Evolutionary conservation across 2,888 invertebrate genomes (phyloP), one percentile per base, ranked within the genome.

Genomic region (Timandra comae): DNA sequence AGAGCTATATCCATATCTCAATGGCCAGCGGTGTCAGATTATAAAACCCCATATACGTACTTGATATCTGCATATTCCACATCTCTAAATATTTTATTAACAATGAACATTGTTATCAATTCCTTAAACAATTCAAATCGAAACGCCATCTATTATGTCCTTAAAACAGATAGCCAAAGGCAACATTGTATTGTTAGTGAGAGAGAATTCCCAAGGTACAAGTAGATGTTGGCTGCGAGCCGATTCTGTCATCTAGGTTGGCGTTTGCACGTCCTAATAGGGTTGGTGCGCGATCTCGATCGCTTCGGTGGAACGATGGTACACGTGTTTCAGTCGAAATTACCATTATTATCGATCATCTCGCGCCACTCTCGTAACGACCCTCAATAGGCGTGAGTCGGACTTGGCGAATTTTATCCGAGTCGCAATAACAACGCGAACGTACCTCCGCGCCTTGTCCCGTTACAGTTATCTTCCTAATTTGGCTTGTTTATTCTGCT

Each of bases 311-410:
- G 64, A 63, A 58, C 76, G 78, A 80, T 74, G 72, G 64, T 72
- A 84, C 84, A 84, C 81, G 82, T 82, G 84, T 80, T 75, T 60
- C 56, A 49, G 37, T 63, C 66, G 52, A 80, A 84, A 85, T 84
- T 84, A 84, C 85, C 85, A 85, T 85, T 82, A 84, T 85, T 85
- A 85, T 84, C 84, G 84, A 82, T 81, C 80, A 81, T 84, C 85
- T 73, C 63, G 73, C 75, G 67, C 73, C 66, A 57, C n/a, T 64
- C 63, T 63, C 62, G 78, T 82, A 80, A 82, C 84, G 81, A 82
- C 75, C 71, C 70, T 66, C 67, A 72, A 80, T 75, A 76, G 78
- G 72, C 78, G 69, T 65, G 63, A 67, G 63, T 56, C 49, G 47
- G 52, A 61, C 59, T 62, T 47, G 29, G 59, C 65, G 60, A 72